Percentiles rank a stretch among this genome's conserved stretches.
Evolutionary conservation across 2,888 invertebrate genomes (phyloP).

Genomic region (Lasioglossum oenotherae): DNA sequence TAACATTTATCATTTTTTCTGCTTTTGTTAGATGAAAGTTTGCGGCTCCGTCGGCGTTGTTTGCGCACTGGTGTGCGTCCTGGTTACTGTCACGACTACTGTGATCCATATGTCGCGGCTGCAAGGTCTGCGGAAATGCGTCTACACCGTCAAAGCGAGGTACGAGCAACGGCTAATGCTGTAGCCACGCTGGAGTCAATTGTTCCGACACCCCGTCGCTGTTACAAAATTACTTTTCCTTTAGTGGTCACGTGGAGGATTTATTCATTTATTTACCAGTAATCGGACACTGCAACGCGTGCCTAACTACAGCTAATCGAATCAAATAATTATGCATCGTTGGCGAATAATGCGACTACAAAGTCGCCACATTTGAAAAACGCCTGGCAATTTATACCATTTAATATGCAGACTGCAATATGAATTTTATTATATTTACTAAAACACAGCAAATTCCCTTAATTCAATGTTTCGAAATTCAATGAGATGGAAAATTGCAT

Average conservation of each 20-base stretch:
- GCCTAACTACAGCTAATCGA: not conserved
- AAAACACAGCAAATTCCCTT: not conserved
- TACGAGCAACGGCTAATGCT: constrained; percentile 49
- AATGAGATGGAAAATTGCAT: not conserved
- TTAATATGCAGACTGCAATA: too few species aligned
- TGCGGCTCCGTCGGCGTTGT: constrained; percentile 95
- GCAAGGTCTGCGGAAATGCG: constrained; percentile 94
- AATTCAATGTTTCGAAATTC: not conserved
- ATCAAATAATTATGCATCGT: not conserved
- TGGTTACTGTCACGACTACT: constrained; percentile 95
- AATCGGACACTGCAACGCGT: not conserved
- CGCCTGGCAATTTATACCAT: not conserved
- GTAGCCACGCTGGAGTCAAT: not conserved
- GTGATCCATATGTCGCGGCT: constrained; percentile 95
- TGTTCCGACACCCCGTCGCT: not conserved
- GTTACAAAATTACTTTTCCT: not conserved
- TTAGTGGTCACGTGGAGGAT: not conserved
- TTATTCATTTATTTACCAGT: not conserved
- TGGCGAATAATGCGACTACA: not conserved
- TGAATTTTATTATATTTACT: too few species aligned
- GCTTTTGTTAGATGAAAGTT: constrained; percentile 90
- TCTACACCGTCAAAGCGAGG: constrained; percentile 88
- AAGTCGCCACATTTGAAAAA: not conserved
- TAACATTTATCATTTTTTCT: not conserved
- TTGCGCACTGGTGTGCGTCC: constrained; percentile 93